Evolutionary conservation across 2,888 invertebrate species (phyloP), one percentile per base, ranked within the genome.

Genomic region (Eulithis testata): DNA sequence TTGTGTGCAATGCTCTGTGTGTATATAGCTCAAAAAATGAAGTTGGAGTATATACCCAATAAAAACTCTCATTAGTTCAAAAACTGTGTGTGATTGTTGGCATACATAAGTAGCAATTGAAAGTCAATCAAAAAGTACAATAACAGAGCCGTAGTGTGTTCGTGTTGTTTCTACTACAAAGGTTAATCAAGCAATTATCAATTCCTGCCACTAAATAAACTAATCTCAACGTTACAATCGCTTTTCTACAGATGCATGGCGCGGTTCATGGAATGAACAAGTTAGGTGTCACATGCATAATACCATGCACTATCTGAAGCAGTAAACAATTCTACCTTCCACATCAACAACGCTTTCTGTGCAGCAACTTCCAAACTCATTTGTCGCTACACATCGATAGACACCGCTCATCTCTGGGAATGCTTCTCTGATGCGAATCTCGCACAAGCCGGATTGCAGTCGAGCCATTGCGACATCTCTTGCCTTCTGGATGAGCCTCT

Each of bases 371-470:
- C 99, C 99, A 77, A 96, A 95, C 78, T 95, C 95, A 90, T 98
- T 98, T 60, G 94, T 93, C 57, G 98, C 98, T 78, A 94, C 94
- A 86, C 98, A 98, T 66, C 95, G 95, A 85, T 98, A 98, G 83
- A 94, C 95, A 66, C 98, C 98, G 78, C 96, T 95, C 94, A 98
- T 97, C 94, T 98, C 98, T 11, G 97, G 97, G 80, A 97, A 97
- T 59, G 97, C 97, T 94, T 98, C 97, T 71, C 95, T 95, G 75
- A 98, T 97, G 71, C 95, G 95, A 73, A 98, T 92, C 83, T 95
- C 96, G 81, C 97, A 97, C 66, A 95, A 91, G 69, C 98, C 98
- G 79, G 97, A 96, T 71, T 94, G 94, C 78, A 96, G 96, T 85
- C 97, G 96, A 47, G 94, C 94, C 60, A 97, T 95, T 11, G 94